Percentiles rank a stretch among this genome's conserved stretches.
Conservation (phyloP, 2,113 vertebrate genomes). For the Pluvialis apricaria region DNA sequence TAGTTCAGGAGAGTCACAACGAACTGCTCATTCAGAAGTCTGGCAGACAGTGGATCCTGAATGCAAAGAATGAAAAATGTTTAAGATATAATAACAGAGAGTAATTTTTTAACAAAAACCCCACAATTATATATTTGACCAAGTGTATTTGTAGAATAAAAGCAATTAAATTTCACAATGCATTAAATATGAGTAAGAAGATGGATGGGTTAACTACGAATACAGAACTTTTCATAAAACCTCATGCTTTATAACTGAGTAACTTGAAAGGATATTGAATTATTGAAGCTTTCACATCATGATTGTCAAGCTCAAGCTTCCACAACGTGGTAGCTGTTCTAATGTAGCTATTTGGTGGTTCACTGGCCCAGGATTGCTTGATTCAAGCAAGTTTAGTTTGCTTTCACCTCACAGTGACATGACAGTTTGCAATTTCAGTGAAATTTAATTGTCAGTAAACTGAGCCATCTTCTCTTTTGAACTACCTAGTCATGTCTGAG, state of each 20-base stretch:
- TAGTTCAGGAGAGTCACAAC: not conserved
- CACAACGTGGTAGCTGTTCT: not conserved
- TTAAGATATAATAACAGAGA: not conserved
- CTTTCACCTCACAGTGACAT: not conserved
- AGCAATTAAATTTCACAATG: not conserved
- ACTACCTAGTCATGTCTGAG: not conserved
- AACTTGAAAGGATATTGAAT: not conserved
- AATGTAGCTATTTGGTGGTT: not conserved
- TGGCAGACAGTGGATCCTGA: not conserved
- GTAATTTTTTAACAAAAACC: not conserved
- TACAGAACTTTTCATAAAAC: not conserved
- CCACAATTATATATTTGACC: not conserved
- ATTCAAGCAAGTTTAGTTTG: not conserved
- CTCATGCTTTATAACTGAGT: not conserved
- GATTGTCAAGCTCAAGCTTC: not conserved
- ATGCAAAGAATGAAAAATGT: not conserved
- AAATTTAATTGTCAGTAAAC: not conserved
- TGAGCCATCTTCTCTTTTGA: not conserved
- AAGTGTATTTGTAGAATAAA: not conserved
- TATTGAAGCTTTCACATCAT: not conserved
- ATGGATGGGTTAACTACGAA: not conserved
- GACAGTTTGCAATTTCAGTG: not conserved
- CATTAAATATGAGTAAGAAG: not conserved
- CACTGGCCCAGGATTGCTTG: not conserved
- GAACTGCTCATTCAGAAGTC: not conserved